Evolutionary conservation across 2,888 invertebrate species (phyloP), one percentile per base, ranked within the genome.

Genomic region (Xylota sylvarum): DNA sequence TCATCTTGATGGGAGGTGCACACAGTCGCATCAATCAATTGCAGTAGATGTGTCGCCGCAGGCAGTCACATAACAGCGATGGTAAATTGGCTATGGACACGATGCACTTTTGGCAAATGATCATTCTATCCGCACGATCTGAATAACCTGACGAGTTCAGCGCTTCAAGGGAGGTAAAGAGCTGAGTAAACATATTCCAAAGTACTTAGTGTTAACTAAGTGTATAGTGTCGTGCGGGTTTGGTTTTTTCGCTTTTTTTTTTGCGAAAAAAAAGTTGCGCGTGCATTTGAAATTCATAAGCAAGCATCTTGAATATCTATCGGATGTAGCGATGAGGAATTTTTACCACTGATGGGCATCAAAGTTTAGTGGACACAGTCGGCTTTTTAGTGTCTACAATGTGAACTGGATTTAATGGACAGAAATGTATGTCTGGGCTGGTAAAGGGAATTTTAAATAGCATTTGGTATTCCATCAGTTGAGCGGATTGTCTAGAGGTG

Each of bases 11-110:
- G 52, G 52, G 62, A 70, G 80, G 80, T 80, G 65, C 60, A 74
- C 35, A 74, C 40, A 58, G 19, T 50, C 74, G 65, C 74, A 74
- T 80, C 74, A 80, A 80, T 80, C 80, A 80, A 73, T 32, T 65
- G 19, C 52, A 69, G 48, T 48, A 23, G 30, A 79, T 19, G 37
- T 80, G 76, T 69, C 67, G 62, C 81, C 60, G 52, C 60, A 60
- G 37, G 73, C 60, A 64, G 64, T 32, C 56, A 23, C 23, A 30
- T 35, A 14, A n/a, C 5, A 43, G 5, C 32, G 43, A 62, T 55
- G 7, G 64, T 40, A 56, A 58, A 65, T 73, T 73, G 64, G 64
- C 64, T 65, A 37, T 30, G 37, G 62, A 58, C 52, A 55, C 46
- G 52, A 76, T 52, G 35, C 35, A 43, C 65, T 76, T 58, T 67